Evolutionary conservation across 2,113 vertebrate species (phyloP).

Genomic region (Nannobrachium achirus): DNA sequence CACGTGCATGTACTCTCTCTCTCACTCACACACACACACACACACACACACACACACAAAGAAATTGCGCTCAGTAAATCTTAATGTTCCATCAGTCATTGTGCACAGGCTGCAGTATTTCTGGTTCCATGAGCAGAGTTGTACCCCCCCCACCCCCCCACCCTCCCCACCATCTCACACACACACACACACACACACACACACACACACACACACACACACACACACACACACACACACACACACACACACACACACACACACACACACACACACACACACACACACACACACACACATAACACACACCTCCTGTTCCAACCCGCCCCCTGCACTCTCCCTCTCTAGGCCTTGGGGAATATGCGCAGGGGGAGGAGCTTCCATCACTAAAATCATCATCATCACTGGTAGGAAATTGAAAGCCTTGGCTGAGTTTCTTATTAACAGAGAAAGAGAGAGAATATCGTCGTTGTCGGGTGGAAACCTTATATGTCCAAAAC

Average conservation of each 20-base stretch:
- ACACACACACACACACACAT: slow-evolving; percentile 4
- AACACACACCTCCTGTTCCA: slow-evolving; percentile 7
- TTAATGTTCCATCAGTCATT: slow-evolving; percentile 12
- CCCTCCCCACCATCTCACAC: not conserved
- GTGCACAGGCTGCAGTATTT: slow-evolving; percentile 49
- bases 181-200: slow-evolving; percentile 6
- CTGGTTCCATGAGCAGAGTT: slow-evolving; percentile 41
- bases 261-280: slow-evolving; percentile 11
- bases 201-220: not conserved
- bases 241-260: not conserved
- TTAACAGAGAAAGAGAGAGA: slow-evolving; percentile 12
- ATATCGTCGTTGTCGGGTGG: too few species aligned
- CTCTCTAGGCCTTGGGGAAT: not conserved
- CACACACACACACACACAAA: not conserved
- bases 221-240: not conserved
- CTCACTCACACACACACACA: not conserved
- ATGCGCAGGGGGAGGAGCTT: not conserved
- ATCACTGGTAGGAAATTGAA: slow-evolving; percentile 17
- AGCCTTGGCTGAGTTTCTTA: slow-evolving; percentile 21
- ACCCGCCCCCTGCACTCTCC: not conserved
- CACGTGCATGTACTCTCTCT: too few species aligned
- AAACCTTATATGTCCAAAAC: too few species aligned
- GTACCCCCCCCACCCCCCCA: not conserved
- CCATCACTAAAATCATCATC: not conserved
- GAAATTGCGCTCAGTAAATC: slow-evolving; percentile 12